Base-by-base conservation (phyloP, 2,888 invertebrate genomes). In the Thymelicus lineola region DNA sequence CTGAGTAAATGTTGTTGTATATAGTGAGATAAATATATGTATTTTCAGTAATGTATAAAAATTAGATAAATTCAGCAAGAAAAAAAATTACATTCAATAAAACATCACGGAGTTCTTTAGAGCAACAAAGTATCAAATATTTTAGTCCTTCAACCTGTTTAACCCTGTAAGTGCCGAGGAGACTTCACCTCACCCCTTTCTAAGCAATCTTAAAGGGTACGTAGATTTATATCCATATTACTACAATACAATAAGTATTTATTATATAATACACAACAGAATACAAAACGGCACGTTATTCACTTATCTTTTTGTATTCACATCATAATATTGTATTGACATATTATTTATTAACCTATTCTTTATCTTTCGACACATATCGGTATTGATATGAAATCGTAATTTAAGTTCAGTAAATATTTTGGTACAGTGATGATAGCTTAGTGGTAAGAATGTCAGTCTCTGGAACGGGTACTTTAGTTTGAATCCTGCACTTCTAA, bases 281-380 rank as follows among this genome's bases (percentile, higher is more conserved):
- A 45, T 55, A 68, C 53, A 64, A 48, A 62, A 62, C 75, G 81
- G 75, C 76, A 74, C 76, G 80, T 86, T 86, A 87, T 87, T 81
- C 80, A 83, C 84, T 28, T 79, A 53, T 57, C 53, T 74, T 74
- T 80, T 88, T 89, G 84, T 87, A 70, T 71, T 70, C 72, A 86
- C 86, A 85, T 93, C 93, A 93, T 88, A 93, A 93, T 92, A 93
- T 91, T 92, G 88, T 85, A 89, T 89, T 84, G 83, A 83, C 67
- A 77, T 61, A 73, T 84, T 87, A 93, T 91, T 92, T 93, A 93
- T 92, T 74, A 71, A 70, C 48, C 57, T 65, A 72, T 72, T 71
- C 57, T 73, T 74, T 75, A 35, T 71, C 70, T 69, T 62, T 66
- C 69, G 62, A 65, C 63, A 66, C 67, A 48, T 65, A 50, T 65